Conservation (phyloP, 2,113 vertebrate genomes). For the Arothron firmamentum region DNA sequence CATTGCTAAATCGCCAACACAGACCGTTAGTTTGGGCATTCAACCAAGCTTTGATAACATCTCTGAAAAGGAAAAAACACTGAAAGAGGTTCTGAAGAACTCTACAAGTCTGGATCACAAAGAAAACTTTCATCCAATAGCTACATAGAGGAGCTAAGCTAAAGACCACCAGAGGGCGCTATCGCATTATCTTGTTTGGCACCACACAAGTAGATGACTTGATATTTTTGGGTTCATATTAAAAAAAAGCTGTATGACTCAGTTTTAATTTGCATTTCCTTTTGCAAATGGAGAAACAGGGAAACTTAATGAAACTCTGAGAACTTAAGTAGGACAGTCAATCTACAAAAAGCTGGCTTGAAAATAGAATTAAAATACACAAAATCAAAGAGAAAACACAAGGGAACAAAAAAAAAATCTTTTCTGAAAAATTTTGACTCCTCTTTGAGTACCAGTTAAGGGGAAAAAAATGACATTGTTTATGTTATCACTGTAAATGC, state of each 20-base stretch:
- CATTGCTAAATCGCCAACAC: no score
- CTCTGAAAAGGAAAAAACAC: constrained; percentile 8
- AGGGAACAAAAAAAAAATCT: constrained; percentile 27
- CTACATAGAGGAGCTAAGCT: background rate
- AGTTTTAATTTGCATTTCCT: constrained; percentile 16
- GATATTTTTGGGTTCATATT: constrained; percentile 6
- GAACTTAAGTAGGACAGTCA: constrained; percentile 39
- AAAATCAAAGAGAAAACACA: background rate
- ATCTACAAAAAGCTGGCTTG: constrained; percentile 33
- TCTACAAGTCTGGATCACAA: constrained; percentile 4
- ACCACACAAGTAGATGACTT: background rate
- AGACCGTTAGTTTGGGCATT: no score
- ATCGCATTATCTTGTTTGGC: background rate
- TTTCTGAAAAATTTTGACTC: constrained; percentile 42
- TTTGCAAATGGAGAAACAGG: constrained; percentile 3
- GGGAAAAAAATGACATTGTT: constrained; percentile 25
- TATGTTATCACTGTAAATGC: no score
- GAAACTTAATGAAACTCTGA: constrained; percentile 8
- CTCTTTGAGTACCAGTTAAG: constrained; percentile 55
- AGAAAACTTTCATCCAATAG: background rate
- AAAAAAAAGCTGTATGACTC: constrained; percentile 5
- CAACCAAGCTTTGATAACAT: background rate
- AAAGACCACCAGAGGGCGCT: constrained; percentile 50
- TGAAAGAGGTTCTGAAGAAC: background rate
- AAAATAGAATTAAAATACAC: constrained; percentile 17